Conservation (phyloP, 1,140 invertebrate genomes). For the Drosophila mojavensis region DNA sequence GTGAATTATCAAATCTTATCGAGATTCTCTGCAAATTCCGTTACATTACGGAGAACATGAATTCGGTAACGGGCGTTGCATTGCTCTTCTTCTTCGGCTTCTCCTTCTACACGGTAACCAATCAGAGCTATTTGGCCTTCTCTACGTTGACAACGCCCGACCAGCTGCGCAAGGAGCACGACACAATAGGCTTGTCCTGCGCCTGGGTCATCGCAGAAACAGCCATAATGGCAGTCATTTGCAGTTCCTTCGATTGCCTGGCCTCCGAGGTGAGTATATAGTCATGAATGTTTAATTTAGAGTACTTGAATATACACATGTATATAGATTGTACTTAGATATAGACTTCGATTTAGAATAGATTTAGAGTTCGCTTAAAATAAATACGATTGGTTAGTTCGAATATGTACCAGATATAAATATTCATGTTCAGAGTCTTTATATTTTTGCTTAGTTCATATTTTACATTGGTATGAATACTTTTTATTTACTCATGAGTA, state of each 20-base stretch:
- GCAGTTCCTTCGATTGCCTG: constrained; percentile 67
- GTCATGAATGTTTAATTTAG: not conserved
- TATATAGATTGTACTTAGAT: no score
- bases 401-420: not conserved
- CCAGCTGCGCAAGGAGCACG: constrained; percentile 6
- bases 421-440: not conserved
- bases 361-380: no score
- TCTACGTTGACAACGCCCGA: constrained; percentile 50
- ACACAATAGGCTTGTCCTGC: constrained; percentile 63
- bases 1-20: constrained; percentile 64
- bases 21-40: constrained; percentile 71
- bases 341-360: no score
- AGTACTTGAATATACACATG: no score
- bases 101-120: constrained; percentile 72
- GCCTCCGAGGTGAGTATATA: constrained; percentile 58
- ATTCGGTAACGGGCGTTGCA: constrained; percentile 56
- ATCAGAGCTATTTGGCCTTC: constrained; percentile 72
- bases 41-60: constrained; percentile 69
- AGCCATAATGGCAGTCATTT: constrained; percentile 56
- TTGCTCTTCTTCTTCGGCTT: constrained; percentile 69
- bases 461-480: no score
- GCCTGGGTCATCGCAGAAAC: constrained; percentile 69
- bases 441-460: no score
- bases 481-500: no score
- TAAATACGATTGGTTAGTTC: no score